phyloP scores from a whole-genome alignment of 2,888 invertebrate species.

The Brachypalpus laphriformis region DNA sequence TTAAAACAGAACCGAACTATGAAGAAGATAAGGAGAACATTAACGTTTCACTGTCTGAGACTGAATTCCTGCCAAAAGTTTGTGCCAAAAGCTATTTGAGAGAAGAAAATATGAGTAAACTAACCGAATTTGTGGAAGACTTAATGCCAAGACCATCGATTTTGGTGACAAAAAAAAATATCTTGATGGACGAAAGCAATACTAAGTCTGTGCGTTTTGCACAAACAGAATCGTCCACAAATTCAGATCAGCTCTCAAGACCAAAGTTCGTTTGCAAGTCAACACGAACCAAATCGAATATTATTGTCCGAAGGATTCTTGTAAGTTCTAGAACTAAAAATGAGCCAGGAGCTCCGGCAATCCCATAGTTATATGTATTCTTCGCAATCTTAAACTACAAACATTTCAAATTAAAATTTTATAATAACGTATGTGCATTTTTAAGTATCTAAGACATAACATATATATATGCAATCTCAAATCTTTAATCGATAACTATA shows the following conservation, averaged over 20 bases:
- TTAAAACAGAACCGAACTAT: conserved; percentile 10
- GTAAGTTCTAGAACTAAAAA: conserved; percentile 76
- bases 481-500: not conserved
- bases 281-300: conserved; percentile 76
- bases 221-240: not conserved
- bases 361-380: conserved; percentile 29
- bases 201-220: conserved; percentile 55
- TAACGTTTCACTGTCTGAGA: not conserved
- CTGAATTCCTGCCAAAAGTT: not conserved
- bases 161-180: conserved; percentile 69
- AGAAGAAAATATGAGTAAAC: not conserved
- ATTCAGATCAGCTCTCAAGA: conserved; percentile 16
- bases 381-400: not conserved
- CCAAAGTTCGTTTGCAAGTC: conserved; percentile 70
- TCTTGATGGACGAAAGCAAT: conserved; percentile 76
- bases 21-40: conserved; percentile 52
- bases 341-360: conserved; percentile 4
- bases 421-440: conserved; percentile 31
- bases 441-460: conserved; percentile 31
- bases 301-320: conserved; percentile 78
- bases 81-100: conserved; percentile 34
- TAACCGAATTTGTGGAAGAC: not conserved
- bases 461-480: not conserved
- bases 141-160: conserved; percentile 50
- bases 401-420: not conserved